phyloP scores from a whole-genome alignment of 2,113 vertebrate genomes.

The Gracilinanus agilis region DNA sequence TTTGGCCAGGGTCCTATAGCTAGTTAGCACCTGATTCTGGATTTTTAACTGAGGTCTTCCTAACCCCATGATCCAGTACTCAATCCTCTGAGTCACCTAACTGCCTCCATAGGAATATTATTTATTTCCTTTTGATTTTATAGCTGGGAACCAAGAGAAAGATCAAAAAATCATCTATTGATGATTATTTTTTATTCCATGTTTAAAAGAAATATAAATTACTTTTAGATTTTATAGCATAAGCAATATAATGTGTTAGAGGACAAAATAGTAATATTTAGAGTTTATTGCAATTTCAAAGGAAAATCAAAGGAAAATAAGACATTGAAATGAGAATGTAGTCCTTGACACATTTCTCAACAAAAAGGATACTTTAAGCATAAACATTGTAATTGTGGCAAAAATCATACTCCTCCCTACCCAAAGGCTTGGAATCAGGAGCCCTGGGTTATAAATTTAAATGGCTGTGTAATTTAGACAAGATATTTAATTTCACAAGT shows the following conservation, averaged over 20 bases:
- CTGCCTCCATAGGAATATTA: constrained; percentile 47
- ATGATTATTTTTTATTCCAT: constrained; percentile 12
- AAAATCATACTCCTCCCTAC: neutral
- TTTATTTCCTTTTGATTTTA: constrained; percentile 52
- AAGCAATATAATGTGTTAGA: constrained; percentile 11
- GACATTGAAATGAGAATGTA: neutral
- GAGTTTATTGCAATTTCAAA: constrained; percentile 12
- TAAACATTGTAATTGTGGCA: neutral
- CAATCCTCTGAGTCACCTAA: neutral
- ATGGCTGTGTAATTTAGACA: neutral
- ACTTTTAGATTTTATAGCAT: neutral
- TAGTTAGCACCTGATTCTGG: neutral
- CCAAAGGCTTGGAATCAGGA: neutral
- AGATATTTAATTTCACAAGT: neutral
- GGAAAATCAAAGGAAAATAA: neutral
- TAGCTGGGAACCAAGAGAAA: constrained; percentile 52
- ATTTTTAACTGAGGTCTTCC: neutral
- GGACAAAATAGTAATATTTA: constrained; percentile 3
- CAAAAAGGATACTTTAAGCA: neutral
- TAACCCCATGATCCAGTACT: neutral
- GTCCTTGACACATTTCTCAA: neutral
- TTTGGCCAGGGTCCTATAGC: neutral
- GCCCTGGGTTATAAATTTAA: neutral
- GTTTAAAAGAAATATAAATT: neutral
- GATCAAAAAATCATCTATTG: constrained; percentile 57